Base-by-base conservation (phyloP, 2,888 invertebrate species). In the Seira sanloemensis region DNA sequence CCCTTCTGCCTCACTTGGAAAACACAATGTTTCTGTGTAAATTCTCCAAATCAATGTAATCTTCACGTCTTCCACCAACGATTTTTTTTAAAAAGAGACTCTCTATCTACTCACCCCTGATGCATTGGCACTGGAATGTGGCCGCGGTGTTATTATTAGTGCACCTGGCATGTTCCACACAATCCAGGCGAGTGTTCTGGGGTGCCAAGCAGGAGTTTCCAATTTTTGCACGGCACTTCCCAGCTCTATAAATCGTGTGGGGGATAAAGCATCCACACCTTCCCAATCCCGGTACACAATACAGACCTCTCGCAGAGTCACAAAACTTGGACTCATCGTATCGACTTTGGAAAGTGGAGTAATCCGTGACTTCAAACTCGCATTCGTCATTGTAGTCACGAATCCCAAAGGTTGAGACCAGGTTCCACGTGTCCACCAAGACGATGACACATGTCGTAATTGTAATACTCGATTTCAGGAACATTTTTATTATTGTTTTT, bases 221-320 rank as follows among this genome's bases (percentile, higher is more conserved):
- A 27, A 88, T 84, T 81, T 84, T 87, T 9, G 87, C 88, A 23
- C 89, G 80, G 66, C 89, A 89, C 84, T 87, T 89, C 54, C 89
- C 89, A 19, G 65, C 19, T 50, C 87, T 73, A 77, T 88, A 89
- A 71, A 88, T 88, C 23, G 89, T 74, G 62, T 86, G 87, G 7
- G 89, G 88, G 5, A 87, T 76, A 24, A 75, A 21, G 67, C 88
- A 89, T 27, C 82, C 87, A 71, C 87, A 87, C 78, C 68, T 84
- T 65, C 87, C 87, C 1, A 87, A 62, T 16, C 87, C 87, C 16
- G 86, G 86, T n/a, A 86, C 82, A 67, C 87, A 87, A 46, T 79
- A 84, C 19, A 87, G 58, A n/a, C 87, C 87, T 65, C 87, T 37
- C 4, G 78, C 74, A 12, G 78, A 79, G 50, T 87, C 86, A 66